A percentile compares a stretch with the other conserved stretches of the same genome.
Evolutionary conservation across 1,140 invertebrate species (phyloP).

Genomic region (Drosophila sulfurigaster): DNA sequence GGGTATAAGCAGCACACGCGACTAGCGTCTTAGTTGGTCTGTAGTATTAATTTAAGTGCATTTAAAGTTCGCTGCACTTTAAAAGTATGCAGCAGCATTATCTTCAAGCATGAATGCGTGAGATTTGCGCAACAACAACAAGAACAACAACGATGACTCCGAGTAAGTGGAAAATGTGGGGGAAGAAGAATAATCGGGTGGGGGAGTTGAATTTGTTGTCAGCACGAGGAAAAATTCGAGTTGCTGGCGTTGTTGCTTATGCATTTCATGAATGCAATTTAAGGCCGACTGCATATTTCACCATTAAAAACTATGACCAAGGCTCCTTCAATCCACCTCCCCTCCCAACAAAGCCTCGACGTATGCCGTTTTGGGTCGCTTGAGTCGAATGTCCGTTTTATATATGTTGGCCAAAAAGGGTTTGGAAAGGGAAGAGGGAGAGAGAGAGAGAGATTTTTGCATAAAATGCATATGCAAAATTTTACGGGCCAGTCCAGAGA

Average conservation of each 20-base stretch:
- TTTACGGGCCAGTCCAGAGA: slow-evolving; percentile 42
- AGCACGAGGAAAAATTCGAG: slow-evolving; percentile 5
- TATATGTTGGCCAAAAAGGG: neutral
- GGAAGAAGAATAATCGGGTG: neutral
- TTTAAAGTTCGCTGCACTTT: slow-evolving; percentile 29
- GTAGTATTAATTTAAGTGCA: slow-evolving; percentile 48
- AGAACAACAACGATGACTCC: neutral
- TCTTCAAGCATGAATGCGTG: neutral
- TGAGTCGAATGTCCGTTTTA: slow-evolving; percentile 53
- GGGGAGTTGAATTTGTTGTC: neutral
- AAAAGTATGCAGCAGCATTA: slow-evolving; percentile 43
- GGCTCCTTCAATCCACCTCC: slow-evolving; percentile 19
- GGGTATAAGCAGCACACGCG: slow-evolving; percentile 6
- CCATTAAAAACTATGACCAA: slow-evolving; percentile 63
- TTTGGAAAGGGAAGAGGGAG: neutral
- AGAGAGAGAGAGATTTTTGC: neutral
- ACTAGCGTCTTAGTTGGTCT: neutral
- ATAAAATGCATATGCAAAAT: slow-evolving; percentile 65
- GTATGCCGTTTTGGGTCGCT: slow-evolving; percentile 54
- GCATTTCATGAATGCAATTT: slow-evolving; percentile 76
- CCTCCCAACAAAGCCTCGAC: slow-evolving; percentile 38
- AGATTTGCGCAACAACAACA: neutral
- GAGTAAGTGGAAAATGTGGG: neutral
- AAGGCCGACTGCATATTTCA: slow-evolving; percentile 72
- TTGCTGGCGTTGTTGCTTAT: slow-evolving; percentile 53